Evolutionary conservation across 2,113 vertebrate species (phyloP).

Genomic region (Pantherophis guttatus): DNA sequence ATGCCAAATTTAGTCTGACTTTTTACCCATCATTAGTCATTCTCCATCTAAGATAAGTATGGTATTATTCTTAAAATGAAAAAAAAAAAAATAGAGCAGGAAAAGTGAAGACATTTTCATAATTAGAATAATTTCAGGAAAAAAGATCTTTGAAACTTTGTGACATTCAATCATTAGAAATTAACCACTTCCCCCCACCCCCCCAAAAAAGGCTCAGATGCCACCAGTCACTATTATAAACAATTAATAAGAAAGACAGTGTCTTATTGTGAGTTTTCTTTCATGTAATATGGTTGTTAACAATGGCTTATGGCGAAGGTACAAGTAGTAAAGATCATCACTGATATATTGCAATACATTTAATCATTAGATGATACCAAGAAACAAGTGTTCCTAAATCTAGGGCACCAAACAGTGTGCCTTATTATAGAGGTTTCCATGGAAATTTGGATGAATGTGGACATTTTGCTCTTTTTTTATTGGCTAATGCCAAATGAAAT

Average conservation of each 20-base stretch:
- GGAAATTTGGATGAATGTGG: not conserved
- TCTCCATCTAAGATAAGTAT: not conserved
- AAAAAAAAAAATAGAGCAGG: constrained; percentile 12
- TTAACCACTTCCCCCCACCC: constrained; percentile 36
- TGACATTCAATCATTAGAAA: constrained; percentile 60
- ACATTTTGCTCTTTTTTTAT: not conserved
- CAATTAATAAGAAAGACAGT: constrained; percentile 42
- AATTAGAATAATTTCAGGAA: constrained; percentile 59
- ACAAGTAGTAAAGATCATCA: not conserved
- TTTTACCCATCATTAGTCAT: not conserved
- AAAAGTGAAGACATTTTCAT: constrained; percentile 59
- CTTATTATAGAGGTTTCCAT: constrained; percentile 1
- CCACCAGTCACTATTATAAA: constrained; percentile 13
- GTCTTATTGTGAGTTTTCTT: not conserved
- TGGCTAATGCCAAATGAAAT: not conserved
- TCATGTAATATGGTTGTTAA: not conserved
- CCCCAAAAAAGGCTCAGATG: constrained; percentile 49
- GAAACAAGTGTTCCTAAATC: not conserved
- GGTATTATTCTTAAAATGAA: constrained; percentile 44
- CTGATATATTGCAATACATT: not conserved
- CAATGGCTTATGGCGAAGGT: not conserved
- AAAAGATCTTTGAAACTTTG: constrained; percentile 56
- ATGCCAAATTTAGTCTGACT: not conserved
- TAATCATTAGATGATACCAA: not conserved
- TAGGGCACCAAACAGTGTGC: not conserved